Percentiles rank a stretch among this genome's conserved stretches.
Conservation (phyloP, 1,140 invertebrate genomes). For the Mylabris phalerata region DNA sequence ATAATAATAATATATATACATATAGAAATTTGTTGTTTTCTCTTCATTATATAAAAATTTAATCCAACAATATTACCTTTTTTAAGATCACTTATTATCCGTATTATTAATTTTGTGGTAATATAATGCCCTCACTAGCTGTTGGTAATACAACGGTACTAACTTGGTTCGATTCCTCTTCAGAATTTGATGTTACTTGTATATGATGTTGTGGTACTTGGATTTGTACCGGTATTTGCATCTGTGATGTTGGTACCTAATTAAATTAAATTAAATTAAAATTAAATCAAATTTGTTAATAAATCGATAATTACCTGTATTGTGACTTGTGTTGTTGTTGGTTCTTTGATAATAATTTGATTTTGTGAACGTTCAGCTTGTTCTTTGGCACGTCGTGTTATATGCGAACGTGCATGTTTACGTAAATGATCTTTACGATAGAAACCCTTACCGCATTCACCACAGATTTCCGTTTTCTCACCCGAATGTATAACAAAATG, state of each 20-base stretch:
- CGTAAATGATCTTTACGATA: constrained; percentile 76
- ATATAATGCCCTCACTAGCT: constrained; percentile 43
- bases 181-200: constrained; percentile 28
- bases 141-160: constrained; percentile 51
- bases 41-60: no score
- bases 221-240: constrained; percentile 42
- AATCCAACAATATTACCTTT: constrained; percentile 7
- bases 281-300: no score
- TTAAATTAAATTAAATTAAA: neutral
- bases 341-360: constrained; percentile 17
- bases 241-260: constrained; percentile 39
- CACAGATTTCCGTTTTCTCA: constrained; percentile 64
- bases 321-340: constrained; percentile 49
- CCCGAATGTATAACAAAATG: constrained; percentile 75
- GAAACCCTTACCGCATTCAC: constrained; percentile 68
- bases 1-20: no score
- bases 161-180: constrained; percentile 30
- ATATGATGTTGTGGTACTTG: constrained; percentile 42
- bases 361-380: constrained; percentile 44
- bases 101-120: constrained; percentile 22
- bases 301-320: constrained; percentile 43
- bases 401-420: constrained; percentile 69
- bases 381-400: constrained; percentile 62
- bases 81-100: constrained; percentile 13
- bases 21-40: no score